Evolutionary conservation across 2,797 vertebrate genomes (phyloP).

Genomic region (Artibeus jamaicensis): DNA sequence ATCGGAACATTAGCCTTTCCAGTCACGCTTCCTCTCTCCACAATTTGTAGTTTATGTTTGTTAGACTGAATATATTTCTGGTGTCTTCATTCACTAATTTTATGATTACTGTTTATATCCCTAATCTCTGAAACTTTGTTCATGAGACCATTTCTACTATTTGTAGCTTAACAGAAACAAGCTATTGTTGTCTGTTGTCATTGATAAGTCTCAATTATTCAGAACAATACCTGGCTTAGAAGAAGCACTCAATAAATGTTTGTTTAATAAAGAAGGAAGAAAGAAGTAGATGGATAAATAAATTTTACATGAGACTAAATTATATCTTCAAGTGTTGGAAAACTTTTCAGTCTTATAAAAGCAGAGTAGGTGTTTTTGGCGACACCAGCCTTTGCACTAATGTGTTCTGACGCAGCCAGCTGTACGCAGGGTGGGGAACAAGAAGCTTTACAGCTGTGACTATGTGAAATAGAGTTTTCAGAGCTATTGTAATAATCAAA

Average conservation of each 20-base stretch:
- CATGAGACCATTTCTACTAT: background rate
- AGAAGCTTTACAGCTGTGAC: background rate
- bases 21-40: background rate
- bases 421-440: background rate
- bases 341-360: background rate
- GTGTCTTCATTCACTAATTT: background rate
- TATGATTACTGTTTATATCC: background rate
- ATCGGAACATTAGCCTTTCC: background rate
- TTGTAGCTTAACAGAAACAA: constrained; percentile 10
- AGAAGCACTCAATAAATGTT: background rate
- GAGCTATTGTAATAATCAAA: background rate
- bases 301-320: background rate
- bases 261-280: background rate
- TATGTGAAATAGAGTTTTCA: background rate
- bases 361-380: background rate
- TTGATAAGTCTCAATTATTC: background rate
- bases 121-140: background rate
- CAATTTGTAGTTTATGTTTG: background rate
- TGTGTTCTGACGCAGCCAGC: background rate
- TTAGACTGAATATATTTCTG: background rate
- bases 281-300: background rate
- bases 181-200: background rate
- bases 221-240: background rate
- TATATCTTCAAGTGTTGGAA: background rate
- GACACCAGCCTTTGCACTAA: background rate